Conservation (phyloP, 1,140 invertebrate genomes). For the Himalopsyche phryganea region DNA sequence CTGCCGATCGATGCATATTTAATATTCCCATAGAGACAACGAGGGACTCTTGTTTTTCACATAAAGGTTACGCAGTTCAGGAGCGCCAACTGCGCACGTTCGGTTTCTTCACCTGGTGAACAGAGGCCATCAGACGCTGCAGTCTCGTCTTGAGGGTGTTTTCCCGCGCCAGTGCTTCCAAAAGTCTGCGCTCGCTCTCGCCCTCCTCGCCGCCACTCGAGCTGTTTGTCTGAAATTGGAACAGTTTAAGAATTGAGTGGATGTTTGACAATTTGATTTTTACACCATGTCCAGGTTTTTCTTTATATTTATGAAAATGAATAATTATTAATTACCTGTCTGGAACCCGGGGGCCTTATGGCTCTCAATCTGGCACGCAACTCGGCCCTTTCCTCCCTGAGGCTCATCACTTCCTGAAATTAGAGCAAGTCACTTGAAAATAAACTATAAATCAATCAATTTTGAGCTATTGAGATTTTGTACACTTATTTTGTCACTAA, state of each 20-base stretch:
- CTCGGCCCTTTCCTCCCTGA: constrained; percentile 30
- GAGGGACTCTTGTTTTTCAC: too few relatives aligned
- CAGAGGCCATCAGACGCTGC: constrained; percentile 28
- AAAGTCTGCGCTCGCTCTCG: constrained; percentile 28
- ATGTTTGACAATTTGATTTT: too few relatives aligned
- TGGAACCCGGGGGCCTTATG: constrained; percentile 7
- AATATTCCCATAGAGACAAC: too few relatives aligned
- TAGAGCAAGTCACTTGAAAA: not conserved
- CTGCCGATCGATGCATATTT: too few relatives aligned
- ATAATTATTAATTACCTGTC: too few relatives aligned
- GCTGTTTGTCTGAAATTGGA: constrained; percentile 22
- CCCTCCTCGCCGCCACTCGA: constrained; percentile 27
- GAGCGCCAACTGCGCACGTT: too few relatives aligned
- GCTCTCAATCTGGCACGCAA: constrained; percentile 24
- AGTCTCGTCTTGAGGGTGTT: constrained; percentile 28
- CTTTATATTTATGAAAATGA: too few relatives aligned
- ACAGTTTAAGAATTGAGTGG: not conserved
- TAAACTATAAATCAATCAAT: too few relatives aligned
- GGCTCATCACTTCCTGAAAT: constrained; percentile 32
- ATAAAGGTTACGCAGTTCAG: too few relatives aligned
- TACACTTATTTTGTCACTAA: too few relatives aligned
- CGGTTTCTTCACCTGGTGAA: constrained; percentile 32
- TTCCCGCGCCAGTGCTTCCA: constrained; percentile 29
- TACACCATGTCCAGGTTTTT: too few relatives aligned
- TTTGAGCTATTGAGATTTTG: too few relatives aligned